Base-by-base conservation (phyloP, 2,113 vertebrate species). In the Puffinus mauretanicus region DNA sequence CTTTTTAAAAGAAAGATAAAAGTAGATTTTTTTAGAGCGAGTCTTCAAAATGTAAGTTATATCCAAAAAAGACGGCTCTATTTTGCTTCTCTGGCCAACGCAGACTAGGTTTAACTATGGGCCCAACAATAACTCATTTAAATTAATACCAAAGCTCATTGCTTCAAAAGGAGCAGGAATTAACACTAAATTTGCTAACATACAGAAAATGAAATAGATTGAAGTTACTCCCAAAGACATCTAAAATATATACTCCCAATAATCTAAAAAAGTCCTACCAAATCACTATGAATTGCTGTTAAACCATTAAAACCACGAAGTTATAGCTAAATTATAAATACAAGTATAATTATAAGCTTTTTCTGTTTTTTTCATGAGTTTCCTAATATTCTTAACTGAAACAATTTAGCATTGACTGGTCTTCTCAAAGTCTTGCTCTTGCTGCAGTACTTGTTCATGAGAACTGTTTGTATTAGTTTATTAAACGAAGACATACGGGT, bases 331-430 rank as follows among this genome's bases (percentile, higher is more conserved):
- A 25, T 60, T 30, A 46, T 15, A 38, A 62, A 69, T 10, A 38
- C 17, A 42, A 36, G 2, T 64, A 9, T 32, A 62, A 34, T 14
- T 58, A 20, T 8, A 57, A 58, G 29, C 14, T 4, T 65, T 14
- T 79, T 40, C 11, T 20, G 4, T 14, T 30, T 24, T 60, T 20
- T 40, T 55, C 4, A 2, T 5, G 12, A 18, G 7, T 21, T 69
- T 80, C 42, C 13, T 14, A 44, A 54, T 14, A 5, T 44, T 62
- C 38, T 58, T 51, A 58, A 46, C 26, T 3, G 0, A 19, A 66
- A 34, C 10, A 49, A 17, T 38, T 21, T 38, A n/a, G 46, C 2
- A 1, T 0, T 3, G 19, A 52, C 18, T 0, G 3, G 27, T 16
- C 55, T 77, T 38, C 51, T 75, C 10, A 15, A 13, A 17, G 13